These are phyloP conservation scores for Dermatemys mawii DNA, from an alignment of 2,113 vertebrate species.

Conservation along the genomic window DNA sequence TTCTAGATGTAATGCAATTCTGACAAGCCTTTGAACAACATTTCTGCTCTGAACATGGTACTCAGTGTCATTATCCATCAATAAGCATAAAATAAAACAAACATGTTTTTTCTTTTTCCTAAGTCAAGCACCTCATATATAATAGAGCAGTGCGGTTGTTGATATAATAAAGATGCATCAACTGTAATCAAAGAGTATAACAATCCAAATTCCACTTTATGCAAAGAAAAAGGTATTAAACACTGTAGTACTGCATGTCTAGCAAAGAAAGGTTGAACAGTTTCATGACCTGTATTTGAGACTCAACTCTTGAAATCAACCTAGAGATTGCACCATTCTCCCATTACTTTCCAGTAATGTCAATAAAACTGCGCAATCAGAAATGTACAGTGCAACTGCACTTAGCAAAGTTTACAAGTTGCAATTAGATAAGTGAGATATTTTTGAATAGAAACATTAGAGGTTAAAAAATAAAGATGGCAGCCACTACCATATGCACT, in stretches of 20 bases:
- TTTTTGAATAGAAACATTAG: accelerated
- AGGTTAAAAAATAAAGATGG: neutral
- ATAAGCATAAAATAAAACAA: neutral
- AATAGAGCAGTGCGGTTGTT: neutral
- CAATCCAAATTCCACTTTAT: neutral
- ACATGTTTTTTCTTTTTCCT: neutral
- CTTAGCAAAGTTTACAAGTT: neutral
- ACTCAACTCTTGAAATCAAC: neutral
- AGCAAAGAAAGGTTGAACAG: neutral
- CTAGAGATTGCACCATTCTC: neutral
- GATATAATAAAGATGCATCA: neutral
- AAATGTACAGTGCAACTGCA: neutral
- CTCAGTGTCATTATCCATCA: accelerated
- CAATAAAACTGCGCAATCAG: neutral
- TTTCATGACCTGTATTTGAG: neutral
- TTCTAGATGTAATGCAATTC: accelerated
- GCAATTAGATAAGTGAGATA: neutral
- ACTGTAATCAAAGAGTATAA: neutral
- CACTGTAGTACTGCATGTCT: neutral
- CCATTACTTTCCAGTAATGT: accelerated
- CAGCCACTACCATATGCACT: neutral
- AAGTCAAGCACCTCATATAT: neutral
- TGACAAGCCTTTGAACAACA: neutral
- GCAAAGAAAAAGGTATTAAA: neutral
- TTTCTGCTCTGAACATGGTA: accelerated